Conservation (phyloP, 2,113 vertebrate species). For the Hippocampus zosterae region DNA sequence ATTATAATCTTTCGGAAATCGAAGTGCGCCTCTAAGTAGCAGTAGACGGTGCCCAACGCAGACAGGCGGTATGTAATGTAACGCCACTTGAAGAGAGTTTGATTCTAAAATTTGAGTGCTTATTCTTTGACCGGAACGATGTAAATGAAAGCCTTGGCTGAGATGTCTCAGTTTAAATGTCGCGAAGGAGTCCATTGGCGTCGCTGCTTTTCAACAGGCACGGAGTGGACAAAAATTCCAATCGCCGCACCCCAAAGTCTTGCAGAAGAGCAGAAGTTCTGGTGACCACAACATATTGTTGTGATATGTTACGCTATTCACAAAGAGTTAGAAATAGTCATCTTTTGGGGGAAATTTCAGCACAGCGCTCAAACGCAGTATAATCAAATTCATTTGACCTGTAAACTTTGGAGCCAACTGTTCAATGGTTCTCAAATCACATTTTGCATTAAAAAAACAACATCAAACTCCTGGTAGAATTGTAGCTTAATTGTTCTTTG, state of each 20-base stretch:
- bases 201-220: neutral
- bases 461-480: too few species aligned
- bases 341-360: too few species aligned
- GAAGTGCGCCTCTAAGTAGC: slow-evolving; percentile 14
- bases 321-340: too few species aligned
- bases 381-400: too few species aligned
- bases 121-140: neutral
- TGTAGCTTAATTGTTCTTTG: too few species aligned
- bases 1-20: slow-evolving; percentile 9
- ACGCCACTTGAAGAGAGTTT: slow-evolving; percentile 10
- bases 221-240: neutral
- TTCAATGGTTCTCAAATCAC: too few species aligned
- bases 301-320: too few species aligned
- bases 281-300: too few species aligned
- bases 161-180: slow-evolving; percentile 6
- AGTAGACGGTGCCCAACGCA: slow-evolving; percentile 15
- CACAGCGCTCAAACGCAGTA: too few species aligned
- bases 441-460: too few species aligned
- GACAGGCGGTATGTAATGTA: slow-evolving; percentile 13
- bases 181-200: neutral
- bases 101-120: slow-evolving; percentile 14
- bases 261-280: neutral
- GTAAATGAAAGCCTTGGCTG: neutral
- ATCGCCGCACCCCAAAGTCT: neutral
- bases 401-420: too few species aligned